These are phyloP conservation scores for Tribolium castaneum DNA, from an alignment of 1,140 invertebrate species.

Conservation along the genomic window DNA sequence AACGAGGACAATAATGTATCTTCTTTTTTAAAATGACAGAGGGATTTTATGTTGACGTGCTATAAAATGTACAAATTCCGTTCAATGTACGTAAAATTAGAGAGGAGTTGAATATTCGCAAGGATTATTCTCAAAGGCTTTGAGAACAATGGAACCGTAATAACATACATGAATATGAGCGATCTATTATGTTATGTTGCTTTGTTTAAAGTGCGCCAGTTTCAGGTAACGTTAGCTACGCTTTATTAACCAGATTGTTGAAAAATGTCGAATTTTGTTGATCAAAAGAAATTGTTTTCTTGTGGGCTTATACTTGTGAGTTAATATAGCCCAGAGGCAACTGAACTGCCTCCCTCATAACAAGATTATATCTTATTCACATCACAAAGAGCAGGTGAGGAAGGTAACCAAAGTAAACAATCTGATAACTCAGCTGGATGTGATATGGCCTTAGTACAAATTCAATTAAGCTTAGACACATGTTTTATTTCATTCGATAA, in stretches of 20 bases:
- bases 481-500: background rate
- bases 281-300: slow-evolving; percentile 36
- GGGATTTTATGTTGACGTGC: background rate
- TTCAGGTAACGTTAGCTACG: slow-evolving; percentile 7
- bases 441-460: slow-evolving; percentile 21
- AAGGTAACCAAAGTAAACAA: slow-evolving; percentile 31
- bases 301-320: slow-evolving; percentile 17
- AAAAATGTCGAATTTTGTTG: slow-evolving; percentile 2
- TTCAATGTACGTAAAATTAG: slow-evolving; percentile 20
- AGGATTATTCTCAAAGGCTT: slow-evolving; percentile 31
- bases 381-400: slow-evolving; percentile 33
- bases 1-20: background rate
- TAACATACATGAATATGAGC: slow-evolving; percentile 30
- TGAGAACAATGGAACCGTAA: slow-evolving; percentile 16
- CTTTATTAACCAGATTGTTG: slow-evolving; percentile 27
- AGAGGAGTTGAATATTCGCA: slow-evolving; percentile 6
- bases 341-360: slow-evolving; percentile 10
- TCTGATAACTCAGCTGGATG: slow-evolving; percentile 22
- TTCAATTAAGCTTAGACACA: slow-evolving; percentile 10
- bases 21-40: background rate
- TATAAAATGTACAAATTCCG: slow-evolving; percentile 22
- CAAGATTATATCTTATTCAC: slow-evolving; percentile 33
- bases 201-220: slow-evolving; percentile 27
- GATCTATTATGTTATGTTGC: slow-evolving; percentile 30
- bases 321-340: slow-evolving; percentile 12